A percentile compares a stretch with the other conserved stretches of the same genome.
phyloP scores from a whole-genome alignment of 1,140 invertebrate genomes.

The Prorops nasuta region DNA sequence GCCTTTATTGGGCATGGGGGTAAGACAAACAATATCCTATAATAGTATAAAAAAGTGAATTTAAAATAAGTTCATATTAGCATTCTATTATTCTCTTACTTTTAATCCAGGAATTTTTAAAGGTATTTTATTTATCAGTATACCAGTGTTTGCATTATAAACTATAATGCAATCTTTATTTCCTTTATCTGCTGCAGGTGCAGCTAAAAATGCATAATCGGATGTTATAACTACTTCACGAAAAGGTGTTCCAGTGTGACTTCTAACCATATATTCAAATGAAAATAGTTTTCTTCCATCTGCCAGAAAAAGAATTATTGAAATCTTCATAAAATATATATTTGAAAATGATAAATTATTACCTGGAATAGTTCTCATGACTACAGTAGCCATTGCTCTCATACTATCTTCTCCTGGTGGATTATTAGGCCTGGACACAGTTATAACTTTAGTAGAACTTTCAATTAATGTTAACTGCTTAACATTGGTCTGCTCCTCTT shows the following conservation, averaged over 20 bases:
- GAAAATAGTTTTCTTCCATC: conserved; percentile 75
- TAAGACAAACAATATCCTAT: conserved; percentile 66
- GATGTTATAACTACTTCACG: conserved; percentile 75
- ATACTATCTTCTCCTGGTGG: conserved; percentile 60
- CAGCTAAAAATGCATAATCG: conserved; percentile 76
- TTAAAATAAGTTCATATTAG: background rate
- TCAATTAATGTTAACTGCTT: conserved; percentile 84
- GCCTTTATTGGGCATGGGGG: conserved; percentile 78
- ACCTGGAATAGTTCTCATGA: conserved; percentile 72
- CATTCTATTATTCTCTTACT: conserved; percentile 42
- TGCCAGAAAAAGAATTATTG: conserved; percentile 44
- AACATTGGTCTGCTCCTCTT: conserved; percentile 81
- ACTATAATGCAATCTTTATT: conserved; percentile 81
- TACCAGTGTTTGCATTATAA: conserved; percentile 81
- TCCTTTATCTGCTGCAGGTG: conserved; percentile 78
- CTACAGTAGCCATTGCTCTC: conserved; percentile 65
- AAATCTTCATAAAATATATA: conserved; percentile 3
- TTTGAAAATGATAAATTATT: conserved; percentile 2
- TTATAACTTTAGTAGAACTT: conserved; percentile 79
- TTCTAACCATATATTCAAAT: conserved; percentile 75
- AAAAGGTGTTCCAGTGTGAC: conserved; percentile 66
- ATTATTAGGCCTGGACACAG: conserved; percentile 72
- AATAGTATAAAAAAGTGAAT: conserved; percentile 13
- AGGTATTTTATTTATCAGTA: conserved; percentile 73
- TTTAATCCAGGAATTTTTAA: conserved; percentile 67